phyloP scores from a whole-genome alignment of 2,797 vertebrate species.

The Centropyge bicolor region DNA sequence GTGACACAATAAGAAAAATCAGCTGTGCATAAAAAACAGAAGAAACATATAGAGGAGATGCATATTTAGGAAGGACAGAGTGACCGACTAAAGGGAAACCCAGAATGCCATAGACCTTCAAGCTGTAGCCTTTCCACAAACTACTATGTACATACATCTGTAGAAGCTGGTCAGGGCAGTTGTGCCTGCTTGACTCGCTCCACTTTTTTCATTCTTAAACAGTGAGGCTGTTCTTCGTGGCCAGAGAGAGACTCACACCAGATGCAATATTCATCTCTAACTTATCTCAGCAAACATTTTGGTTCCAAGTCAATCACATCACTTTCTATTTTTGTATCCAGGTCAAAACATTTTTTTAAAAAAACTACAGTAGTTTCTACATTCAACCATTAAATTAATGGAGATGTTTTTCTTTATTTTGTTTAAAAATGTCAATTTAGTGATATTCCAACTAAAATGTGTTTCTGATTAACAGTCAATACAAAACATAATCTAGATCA shows the following conservation, averaged over 20 bases:
- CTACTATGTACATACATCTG: background rate
- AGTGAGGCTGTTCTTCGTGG: background rate
- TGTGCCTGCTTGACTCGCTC: background rate
- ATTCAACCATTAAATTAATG: background rate
- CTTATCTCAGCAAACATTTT: background rate
- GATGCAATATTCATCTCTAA: background rate
- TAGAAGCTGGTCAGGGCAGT: conserved; percentile 2
- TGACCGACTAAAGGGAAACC: background rate
- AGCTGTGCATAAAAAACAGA: background rate
- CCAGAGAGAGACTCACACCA: background rate
- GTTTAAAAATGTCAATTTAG: background rate
- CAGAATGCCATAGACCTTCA: background rate
- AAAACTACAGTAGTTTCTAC: background rate
- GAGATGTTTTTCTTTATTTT: background rate
- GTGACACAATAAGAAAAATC: background rate
- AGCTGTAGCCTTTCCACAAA: background rate
- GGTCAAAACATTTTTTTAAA: background rate
- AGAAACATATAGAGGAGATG: background rate
- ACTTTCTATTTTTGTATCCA: background rate
- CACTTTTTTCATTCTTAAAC: background rate
- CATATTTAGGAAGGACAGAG: background rate
- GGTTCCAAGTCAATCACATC: background rate
- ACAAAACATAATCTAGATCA: background rate
- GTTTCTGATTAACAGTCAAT: background rate
- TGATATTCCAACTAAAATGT: background rate